Base-by-base conservation (phyloP, 2,888 invertebrate species). In the Neoascia interrupta region DNA sequence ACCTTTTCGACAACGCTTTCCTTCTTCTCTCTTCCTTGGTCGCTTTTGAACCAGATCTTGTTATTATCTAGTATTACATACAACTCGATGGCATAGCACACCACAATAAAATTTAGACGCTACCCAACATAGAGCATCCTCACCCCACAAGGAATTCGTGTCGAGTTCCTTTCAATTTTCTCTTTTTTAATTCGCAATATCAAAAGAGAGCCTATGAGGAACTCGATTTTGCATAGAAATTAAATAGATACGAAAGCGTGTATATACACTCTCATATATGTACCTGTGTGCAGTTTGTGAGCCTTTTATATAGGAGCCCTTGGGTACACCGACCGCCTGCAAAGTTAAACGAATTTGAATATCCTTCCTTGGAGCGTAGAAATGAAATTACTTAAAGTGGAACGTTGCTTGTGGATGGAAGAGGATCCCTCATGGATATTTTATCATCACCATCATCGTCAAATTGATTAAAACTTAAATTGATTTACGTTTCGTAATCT, bases 401-500 rank as follows among this genome's bases (percentile, higher is more conserved):
- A 16, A 13, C 28, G 34, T n/a, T n/a, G n/a, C n/a, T n/a, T 28
- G 34, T n/a, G 5, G n/a, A 34, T 41, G 41, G 16, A 41, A 18
- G 16, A 19, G 15, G 10, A 6, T 47, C 10, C 5, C 23, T n/a
- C 56, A 45, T 43, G 41, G 47, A 54, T 31, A 19, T 34, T 39
- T 54, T 53, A 58, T 73, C 73, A 66, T 56, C 51, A 34, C 41
- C 70, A 56, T 61, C 69, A 70, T 56, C 61, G 31, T 37, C 43
- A 23, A 70, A 69, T 70, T 70, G 75, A 75, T 75, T 75, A 75
- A 75, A 75, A 70, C 75, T 75, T 75, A 70, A 75, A 75, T 75
- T 75, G 70, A 75, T 75, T 75, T 75, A 51, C 69, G 61, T 70
- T 53, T 45, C 43, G 61, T 69, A 75, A 70, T 63, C 75, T 69